phyloP scores from a whole-genome alignment of 2,888 invertebrate species.

The Sacculina carcini region DNA sequence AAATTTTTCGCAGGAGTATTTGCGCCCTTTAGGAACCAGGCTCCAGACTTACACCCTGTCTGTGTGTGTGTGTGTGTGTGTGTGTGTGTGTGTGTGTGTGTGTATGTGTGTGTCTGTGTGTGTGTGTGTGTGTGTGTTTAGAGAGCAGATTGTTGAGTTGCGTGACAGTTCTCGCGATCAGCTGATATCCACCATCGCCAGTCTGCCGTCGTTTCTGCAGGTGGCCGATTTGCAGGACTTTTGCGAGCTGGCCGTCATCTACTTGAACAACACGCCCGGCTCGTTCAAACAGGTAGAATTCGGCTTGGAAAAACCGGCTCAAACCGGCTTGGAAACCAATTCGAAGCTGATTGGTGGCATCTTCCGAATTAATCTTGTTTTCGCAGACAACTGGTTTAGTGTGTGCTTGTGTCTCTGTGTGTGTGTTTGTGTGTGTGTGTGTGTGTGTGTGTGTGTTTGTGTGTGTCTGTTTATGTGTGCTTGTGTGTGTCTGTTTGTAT shows the following conservation, averaged over 20 bases:
- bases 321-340: too few relatives aligned
- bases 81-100: too few relatives aligned
- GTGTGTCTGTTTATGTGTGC: not conserved
- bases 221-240: slow-evolving; percentile 89
- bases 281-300: slow-evolving; percentile 60
- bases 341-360: too few relatives aligned
- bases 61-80: too few relatives aligned
- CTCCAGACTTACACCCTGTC: too few relatives aligned
- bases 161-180: slow-evolving; percentile 5
- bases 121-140: slow-evolving; percentile 14
- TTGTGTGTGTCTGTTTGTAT: not conserved
- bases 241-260: slow-evolving; percentile 85
- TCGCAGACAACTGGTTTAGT: too few relatives aligned
- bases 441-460: not conserved
- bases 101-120: too few relatives aligned
- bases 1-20: too few relatives aligned
- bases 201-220: slow-evolving; percentile 59
- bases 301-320: too few relatives aligned
- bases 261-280: slow-evolving; percentile 69
- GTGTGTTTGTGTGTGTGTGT: not conserved
- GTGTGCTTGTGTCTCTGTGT: not conserved
- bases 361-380: too few relatives aligned
- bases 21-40: not conserved
- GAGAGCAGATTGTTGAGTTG: slow-evolving; percentile 37
- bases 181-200: slow-evolving; percentile 15